phyloP scores from a whole-genome alignment of 2,888 invertebrate species.

The Syrphus vitripennis region DNA sequence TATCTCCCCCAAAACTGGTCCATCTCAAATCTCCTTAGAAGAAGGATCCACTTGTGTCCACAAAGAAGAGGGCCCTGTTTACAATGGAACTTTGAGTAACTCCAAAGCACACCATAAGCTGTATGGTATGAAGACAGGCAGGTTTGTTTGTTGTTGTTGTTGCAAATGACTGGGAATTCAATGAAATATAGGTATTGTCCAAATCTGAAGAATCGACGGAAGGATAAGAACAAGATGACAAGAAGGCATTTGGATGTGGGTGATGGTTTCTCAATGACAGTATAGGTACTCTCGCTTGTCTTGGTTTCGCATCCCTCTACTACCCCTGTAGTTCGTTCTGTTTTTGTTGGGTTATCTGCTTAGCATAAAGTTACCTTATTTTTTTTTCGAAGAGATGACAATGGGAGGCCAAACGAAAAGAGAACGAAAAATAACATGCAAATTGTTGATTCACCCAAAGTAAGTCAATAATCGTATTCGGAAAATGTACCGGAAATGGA shows the following conservation, averaged over 20 bases:
- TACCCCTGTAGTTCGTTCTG: neutral
- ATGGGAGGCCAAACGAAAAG: neutral
- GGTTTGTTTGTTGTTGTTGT: constrained; percentile 1
- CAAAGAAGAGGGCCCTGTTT: constrained; percentile 63
- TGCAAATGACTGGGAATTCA: neutral
- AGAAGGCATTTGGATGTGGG: constrained; percentile 11
- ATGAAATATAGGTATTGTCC: constrained; percentile 24
- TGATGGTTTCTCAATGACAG: constrained; percentile 66
- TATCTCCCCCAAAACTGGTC: neutral
- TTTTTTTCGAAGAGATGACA: constrained; percentile 22
- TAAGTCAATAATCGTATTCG: constrained; percentile 70
- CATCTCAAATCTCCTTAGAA: constrained; percentile 25
- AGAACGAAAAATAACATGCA: constrained; percentile 38
- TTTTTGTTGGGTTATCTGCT: constrained; percentile 36
- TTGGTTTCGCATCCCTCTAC: constrained; percentile 24
- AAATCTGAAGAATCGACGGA: constrained; percentile 18
- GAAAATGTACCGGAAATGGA: constrained; percentile 30
- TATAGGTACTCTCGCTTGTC: too few species aligned
- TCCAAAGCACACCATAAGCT: constrained; percentile 8
- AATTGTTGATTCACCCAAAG: constrained; percentile 68
- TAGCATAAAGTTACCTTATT: constrained; percentile 68
- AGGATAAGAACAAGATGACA: neutral
- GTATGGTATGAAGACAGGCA: neutral
- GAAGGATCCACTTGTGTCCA: constrained; percentile 64
- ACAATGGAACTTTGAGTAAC: constrained; percentile 54